Conservation (phyloP, 2,888 invertebrate species). For the Byasa hedistus region DNA sequence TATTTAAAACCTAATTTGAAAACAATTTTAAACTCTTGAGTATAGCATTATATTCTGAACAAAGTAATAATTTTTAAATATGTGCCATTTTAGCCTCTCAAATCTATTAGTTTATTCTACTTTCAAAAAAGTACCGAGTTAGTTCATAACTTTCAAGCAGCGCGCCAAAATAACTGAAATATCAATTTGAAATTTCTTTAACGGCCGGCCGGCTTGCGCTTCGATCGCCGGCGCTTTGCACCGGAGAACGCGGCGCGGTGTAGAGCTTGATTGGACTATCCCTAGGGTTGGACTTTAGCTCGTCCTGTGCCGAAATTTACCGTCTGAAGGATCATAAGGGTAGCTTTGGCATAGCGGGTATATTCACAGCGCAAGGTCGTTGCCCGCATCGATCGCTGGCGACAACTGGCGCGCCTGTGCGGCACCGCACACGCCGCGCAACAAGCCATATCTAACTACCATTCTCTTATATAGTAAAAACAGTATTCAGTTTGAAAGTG, state of each 20-base stretch:
- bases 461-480: constrained; percentile 53
- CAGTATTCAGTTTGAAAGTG: constrained; percentile 58
- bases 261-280: constrained; percentile 14
- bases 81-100: background rate
- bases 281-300: constrained; percentile 13
- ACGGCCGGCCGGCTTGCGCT: constrained; percentile 5
- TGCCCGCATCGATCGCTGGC: constrained; percentile 61
- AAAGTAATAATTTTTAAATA: no score
- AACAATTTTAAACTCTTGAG: no score
- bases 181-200: background rate
- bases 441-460: constrained; percentile 56
- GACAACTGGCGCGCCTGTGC: constrained; percentile 51
- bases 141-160: constrained; percentile 12
- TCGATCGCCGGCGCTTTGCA: background rate
- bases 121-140: background rate
- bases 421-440: constrained; percentile 48
- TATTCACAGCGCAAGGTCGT: constrained; percentile 60
- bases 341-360: constrained; percentile 34
- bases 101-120: background rate
- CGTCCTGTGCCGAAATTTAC: constrained; percentile 26
- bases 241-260: constrained; percentile 2
- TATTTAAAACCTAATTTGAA: no score
- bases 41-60: no score
- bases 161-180: constrained; percentile 6
- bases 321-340: constrained; percentile 22